Evolutionary conservation across 2,113 vertebrate species (phyloP), one percentile per base, ranked within the genome.

Genomic region (Cyprinodon tularosa): DNA sequence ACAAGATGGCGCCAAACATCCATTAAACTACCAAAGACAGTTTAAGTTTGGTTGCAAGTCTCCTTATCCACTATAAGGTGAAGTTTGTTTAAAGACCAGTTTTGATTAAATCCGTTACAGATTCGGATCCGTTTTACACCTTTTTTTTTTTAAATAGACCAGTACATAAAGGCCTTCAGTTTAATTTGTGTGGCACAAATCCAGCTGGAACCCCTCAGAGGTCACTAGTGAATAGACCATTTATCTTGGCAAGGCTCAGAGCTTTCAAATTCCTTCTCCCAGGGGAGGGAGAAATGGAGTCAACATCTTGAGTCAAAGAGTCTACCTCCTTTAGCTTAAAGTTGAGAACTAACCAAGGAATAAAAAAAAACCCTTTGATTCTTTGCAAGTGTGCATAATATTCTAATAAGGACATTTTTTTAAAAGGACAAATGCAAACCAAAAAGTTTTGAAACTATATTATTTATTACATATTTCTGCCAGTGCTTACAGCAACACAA

Each of bases 401-500:
- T 20, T 53, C 17, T 15, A 15, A 57, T 57, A 2, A 3, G 20
- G 50, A 57, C 50, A n/a, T 22, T 42, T 12, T 45, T 0, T 0
- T 1, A 42, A 3, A 0, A 37, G 9, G 14, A 38, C 13, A 62
- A 38, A 15, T 59, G n/a, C 48, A 47, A 81, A 53, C 8, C n/a
- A 84, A 47, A 72, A 40, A 69, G 15, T 40, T 83, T 91, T 92
- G 39, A 92, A 90, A 88, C 85, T 89, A 86, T 89, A 88, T 85
- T 73, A 74, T 94, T 95, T 95, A 93, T 93, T 94, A 80, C 64
- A 86, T 65, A 68, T 89, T 83, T 91, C 81, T 87, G 87, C 91
- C 88, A 90, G 78, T 80, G 69, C 75, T 92, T 83, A 91, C 85
- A 93, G 87, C 79, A 91, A 91, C 87, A 93, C 89, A 29, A 93